Conservation (phyloP, 2,797 vertebrate genomes). For the Eurystomus glaucurus region DNA sequence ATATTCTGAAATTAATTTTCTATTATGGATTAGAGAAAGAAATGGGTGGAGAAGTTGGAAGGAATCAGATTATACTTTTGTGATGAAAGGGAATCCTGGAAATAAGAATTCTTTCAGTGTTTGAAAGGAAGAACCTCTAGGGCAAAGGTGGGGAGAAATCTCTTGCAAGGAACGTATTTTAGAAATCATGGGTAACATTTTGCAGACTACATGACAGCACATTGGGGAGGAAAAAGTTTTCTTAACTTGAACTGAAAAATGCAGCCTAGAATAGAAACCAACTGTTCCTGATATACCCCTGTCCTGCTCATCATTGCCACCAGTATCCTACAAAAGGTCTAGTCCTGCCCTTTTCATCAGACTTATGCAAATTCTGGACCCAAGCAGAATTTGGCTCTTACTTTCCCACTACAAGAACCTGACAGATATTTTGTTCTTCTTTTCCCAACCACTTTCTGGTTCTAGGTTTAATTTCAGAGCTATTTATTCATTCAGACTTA, state of each 20-base stretch:
- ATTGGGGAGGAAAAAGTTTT: background rate
- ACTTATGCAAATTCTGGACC: background rate
- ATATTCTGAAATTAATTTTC: slow-evolving; percentile 58
- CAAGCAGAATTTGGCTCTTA: background rate
- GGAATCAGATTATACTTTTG: background rate
- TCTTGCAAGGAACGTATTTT: background rate
- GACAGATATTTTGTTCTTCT: background rate
- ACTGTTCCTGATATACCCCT: background rate
- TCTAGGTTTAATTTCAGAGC: background rate
- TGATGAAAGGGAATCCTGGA: background rate
- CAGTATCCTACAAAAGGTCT: background rate
- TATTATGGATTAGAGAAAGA: slow-evolving; percentile 38
- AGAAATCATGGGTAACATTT: background rate
- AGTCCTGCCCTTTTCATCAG: background rate
- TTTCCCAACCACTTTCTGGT: background rate
- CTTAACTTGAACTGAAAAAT: background rate
- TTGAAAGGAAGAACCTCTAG: background rate
- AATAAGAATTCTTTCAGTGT: background rate
- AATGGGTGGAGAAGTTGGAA: background rate
- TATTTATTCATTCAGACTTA: slow-evolving; percentile 3
- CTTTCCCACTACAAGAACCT: background rate
- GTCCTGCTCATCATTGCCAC: background rate
- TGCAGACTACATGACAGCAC: background rate
- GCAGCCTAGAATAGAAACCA: background rate
- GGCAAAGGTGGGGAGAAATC: background rate